phyloP scores from a whole-genome alignment of 1,140 invertebrate species.

The Leucophenga varia region DNA sequence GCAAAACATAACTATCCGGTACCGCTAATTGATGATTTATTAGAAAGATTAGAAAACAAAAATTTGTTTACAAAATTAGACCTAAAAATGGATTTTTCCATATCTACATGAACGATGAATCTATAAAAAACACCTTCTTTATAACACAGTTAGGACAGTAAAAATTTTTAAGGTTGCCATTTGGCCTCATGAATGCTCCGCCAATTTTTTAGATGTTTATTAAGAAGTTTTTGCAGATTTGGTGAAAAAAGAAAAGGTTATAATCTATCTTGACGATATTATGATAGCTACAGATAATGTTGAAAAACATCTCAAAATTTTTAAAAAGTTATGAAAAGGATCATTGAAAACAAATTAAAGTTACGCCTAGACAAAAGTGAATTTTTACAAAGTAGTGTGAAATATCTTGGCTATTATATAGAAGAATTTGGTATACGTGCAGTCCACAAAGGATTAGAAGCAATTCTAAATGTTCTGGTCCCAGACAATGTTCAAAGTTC shows the following conservation, averaged over 20 bases:
- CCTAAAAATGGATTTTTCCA: constrained; percentile 43
- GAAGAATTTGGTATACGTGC: constrained; percentile 13
- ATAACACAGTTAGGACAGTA: constrained; percentile 32
- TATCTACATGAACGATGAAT: constrained; percentile 22
- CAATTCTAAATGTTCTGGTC: constrained; percentile 35
- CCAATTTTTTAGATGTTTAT: constrained; percentile 46
- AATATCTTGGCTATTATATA: constrained; percentile 44
- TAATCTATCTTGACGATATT: constrained; percentile 5
- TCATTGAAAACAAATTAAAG: constrained; percentile 37
- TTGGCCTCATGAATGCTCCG: constrained; percentile 39
- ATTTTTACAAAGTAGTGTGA: constrained; percentile 28
- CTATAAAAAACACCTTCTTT: constrained; percentile 32
- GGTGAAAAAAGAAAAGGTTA: constrained; percentile 5
- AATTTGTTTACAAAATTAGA: constrained; percentile 32
- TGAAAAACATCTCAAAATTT: no score
- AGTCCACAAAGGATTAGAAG: no score
- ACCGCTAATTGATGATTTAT: constrained; percentile 37
- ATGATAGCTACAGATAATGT: constrained; percentile 1
- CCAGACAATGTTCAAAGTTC: constrained; percentile 29
- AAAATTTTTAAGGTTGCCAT: constrained; percentile 33
- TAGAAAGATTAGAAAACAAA: constrained; percentile 21
- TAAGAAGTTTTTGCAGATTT: constrained; percentile 36
- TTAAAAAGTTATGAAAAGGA: no score
- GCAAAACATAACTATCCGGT: constrained; percentile 34
- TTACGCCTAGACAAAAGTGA: constrained; percentile 50